Conservation (phyloP, 2,888 invertebrate genomes). For the Anarsia innoxiella region DNA sequence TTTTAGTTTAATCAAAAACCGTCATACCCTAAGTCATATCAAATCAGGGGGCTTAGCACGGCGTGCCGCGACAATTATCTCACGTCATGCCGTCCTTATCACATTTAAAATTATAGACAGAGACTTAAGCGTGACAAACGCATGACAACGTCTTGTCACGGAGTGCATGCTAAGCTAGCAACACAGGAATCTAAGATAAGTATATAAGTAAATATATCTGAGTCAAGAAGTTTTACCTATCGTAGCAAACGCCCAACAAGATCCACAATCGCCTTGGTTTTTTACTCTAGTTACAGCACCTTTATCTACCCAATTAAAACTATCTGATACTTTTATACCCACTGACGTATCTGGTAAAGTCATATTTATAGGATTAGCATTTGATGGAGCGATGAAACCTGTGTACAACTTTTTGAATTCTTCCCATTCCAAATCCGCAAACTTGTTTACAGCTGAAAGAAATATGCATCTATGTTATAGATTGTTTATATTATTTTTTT, state of each 20-base stretch:
- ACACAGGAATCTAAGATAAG: no score
- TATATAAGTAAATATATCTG: background rate
- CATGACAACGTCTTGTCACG: no score
- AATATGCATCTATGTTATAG: no score
- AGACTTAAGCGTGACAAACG: no score
- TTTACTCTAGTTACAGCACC: background rate
- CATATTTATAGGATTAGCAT: background rate
- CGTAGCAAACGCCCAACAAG: background rate
- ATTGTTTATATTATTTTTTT: no score
- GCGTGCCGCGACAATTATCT: no score
- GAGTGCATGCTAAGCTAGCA: no score
- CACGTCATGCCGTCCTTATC: no score
- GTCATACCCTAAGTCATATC: no score
- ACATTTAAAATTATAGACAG: no score
- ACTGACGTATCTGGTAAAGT: background rate
- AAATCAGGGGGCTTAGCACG: no score
- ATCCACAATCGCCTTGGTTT: background rate
- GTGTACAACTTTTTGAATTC: background rate
- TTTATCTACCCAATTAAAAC: background rate
- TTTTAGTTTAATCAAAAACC: no score
- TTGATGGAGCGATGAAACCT: background rate
- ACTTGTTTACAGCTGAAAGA: conserved; percentile 1
- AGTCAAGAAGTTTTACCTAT: background rate
- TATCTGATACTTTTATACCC: background rate
- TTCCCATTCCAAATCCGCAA: background rate